These are phyloP conservation scores for Mesocentrotus franciscanus DNA, from an alignment of 53 echinoderm and acorn worm species.

Conservation along the genomic window DNA sequence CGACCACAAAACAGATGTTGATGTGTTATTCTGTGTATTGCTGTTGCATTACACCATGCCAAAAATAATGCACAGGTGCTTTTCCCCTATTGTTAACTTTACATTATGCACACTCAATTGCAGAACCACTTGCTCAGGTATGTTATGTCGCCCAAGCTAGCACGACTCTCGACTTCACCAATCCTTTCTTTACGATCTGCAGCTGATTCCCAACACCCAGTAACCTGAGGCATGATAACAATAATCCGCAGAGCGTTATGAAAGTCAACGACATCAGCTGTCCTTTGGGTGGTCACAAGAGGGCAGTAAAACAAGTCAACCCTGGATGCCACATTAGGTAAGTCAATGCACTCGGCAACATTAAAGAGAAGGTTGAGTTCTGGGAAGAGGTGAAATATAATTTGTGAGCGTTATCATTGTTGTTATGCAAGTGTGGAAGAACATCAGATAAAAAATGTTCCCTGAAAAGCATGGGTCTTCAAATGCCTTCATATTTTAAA, in stretches of 20 bases:
- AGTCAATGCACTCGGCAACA: neutral
- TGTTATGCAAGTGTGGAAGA: no score
- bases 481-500: no score
- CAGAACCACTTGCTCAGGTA: neutral
- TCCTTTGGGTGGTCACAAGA: neutral
- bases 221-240: slow-evolving; percentile 23
- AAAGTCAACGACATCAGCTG: slow-evolving; percentile 26
- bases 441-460: no score
- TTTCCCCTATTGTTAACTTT: neutral
- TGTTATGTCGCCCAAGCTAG: neutral
- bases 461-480: no score
- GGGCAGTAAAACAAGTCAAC: slow-evolving; percentile 1
- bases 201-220: neutral
- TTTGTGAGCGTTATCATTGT: no score
- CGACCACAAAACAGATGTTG: neutral
- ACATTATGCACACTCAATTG: neutral
- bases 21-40: neutral
- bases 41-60: neutral
- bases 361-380: no score
- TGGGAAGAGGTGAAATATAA: no score
- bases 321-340: slow-evolving; percentile 26
- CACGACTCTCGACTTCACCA: neutral
- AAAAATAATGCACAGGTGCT: neutral
- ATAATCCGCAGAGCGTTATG: neutral
- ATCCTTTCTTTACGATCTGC: neutral